Evolutionary conservation across 2,113 vertebrate genomes (phyloP).

Genomic region (Anarrhichthys ocellatus): DNA sequence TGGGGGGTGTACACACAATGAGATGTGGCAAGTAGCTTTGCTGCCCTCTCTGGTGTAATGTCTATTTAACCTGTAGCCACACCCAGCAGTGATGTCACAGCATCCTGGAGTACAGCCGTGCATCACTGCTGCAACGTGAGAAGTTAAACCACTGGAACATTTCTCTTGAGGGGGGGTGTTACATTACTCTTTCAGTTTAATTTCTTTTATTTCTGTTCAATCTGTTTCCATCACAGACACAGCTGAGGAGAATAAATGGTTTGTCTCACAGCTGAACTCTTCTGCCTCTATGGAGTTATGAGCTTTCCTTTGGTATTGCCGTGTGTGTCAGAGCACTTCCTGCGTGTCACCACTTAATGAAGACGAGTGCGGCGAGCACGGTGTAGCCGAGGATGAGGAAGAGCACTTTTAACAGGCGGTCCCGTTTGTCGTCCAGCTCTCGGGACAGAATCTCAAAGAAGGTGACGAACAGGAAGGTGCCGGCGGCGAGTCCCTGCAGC

Average conservation of each 20-base stretch:
- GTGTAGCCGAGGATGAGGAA: slow-evolving; percentile 91
- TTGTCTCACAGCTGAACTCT: background rate
- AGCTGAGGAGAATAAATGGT: background rate
- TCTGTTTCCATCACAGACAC: background rate
- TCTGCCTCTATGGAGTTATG: background rate
- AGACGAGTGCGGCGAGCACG: slow-evolving; percentile 84
- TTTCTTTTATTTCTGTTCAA: background rate
- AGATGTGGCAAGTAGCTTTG: background rate
- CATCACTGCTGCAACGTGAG: background rate
- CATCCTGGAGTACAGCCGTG: background rate
- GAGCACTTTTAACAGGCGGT: slow-evolving; percentile 92
- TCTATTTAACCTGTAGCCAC: background rate
- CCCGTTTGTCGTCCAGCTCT: slow-evolving; percentile 91
- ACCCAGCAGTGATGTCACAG: background rate
- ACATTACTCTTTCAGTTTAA: background rate
- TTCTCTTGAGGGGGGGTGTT: background rate
- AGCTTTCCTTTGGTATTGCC: slow-evolving; percentile 17
- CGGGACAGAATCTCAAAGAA: slow-evolving; percentile 93
- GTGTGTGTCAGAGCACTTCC: background rate
- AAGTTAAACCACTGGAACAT: background rate
- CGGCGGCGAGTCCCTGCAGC: slow-evolving; percentile 89
- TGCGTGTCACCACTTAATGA: slow-evolving; percentile 89
- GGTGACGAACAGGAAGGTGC: slow-evolving; percentile 93
- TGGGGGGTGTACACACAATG: background rate
- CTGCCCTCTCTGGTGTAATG: background rate